Conservation (phyloP, 2,113 vertebrate species). For the Chunga burmeisteri region DNA sequence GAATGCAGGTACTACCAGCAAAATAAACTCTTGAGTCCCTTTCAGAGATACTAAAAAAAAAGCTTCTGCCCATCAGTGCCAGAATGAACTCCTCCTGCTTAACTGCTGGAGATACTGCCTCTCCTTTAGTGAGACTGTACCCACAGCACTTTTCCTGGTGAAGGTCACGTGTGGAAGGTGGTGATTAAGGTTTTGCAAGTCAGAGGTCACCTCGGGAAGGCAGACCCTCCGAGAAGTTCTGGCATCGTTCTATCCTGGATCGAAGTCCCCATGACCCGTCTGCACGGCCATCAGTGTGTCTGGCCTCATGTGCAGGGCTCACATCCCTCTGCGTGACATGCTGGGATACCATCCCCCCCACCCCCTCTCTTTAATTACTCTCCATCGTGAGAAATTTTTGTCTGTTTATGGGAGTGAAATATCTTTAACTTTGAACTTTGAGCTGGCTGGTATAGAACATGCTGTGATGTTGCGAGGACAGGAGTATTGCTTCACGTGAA, state of each 20-base stretch:
- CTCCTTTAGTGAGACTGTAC: not conserved
- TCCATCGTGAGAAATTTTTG: not conserved
- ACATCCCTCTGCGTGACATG: not conserved
- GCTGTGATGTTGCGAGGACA: not conserved
- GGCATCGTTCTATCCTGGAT: not conserved
- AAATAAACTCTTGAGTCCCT: not conserved
- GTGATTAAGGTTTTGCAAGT: not conserved
- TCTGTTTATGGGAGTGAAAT: not conserved
- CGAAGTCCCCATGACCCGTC: accelerated
- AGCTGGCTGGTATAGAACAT: not conserved
- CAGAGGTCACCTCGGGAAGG: not conserved
- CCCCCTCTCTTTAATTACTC: not conserved
- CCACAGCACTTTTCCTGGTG: not conserved
- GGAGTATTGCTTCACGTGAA: not conserved
- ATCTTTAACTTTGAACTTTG: not conserved
- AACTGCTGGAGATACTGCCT: not conserved
- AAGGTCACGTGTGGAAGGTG: not conserved
- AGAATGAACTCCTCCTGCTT: not conserved
- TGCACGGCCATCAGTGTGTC: not conserved
- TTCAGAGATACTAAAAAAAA: not conserved
- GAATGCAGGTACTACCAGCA: not conserved
- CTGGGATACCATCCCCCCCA: not conserved
- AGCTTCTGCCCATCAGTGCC: not conserved
- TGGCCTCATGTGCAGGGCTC: not conserved
- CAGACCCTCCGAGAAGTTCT: not conserved